A percentile compares a stretch with the other conserved stretches of the same genome.
Conservation (phyloP, 2,113 vertebrate genomes). For the Bubo blakistoni region DNA sequence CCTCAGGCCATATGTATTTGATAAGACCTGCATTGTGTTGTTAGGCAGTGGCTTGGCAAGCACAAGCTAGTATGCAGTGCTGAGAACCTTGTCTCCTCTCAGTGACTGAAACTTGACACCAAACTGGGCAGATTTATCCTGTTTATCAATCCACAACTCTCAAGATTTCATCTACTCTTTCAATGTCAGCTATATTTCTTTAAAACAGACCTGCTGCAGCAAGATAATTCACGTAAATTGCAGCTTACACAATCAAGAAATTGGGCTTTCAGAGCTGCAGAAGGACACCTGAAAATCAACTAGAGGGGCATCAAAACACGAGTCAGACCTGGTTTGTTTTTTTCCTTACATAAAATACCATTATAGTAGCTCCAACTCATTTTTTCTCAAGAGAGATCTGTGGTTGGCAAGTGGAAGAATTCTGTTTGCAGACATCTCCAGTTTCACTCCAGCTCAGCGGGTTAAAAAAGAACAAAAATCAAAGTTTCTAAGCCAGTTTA, state of each 20-base stretch:
- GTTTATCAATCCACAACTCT: neutral
- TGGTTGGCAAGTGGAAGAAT: neutral
- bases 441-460: neutral
- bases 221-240: neutral
- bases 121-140: neutral
- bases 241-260: neutral
- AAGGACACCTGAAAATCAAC: neutral
- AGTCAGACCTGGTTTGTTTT: neutral
- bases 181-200: neutral
- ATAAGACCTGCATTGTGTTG: neutral
- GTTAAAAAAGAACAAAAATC: neutral
- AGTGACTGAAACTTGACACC: neutral
- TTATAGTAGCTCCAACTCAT: neutral
- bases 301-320: neutral
- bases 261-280: neutral
- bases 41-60: neutral
- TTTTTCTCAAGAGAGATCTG: neutral
- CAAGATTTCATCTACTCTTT: neutral
- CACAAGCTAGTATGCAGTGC: neutral
- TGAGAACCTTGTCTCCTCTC: neutral
- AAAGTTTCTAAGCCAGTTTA: neutral
- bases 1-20: neutral
- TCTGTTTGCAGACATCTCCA: neutral
- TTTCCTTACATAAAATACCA: neutral
- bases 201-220: neutral